Conservation (phyloP, 2,888 invertebrate genomes). For the Tortrix viridana region DNA sequence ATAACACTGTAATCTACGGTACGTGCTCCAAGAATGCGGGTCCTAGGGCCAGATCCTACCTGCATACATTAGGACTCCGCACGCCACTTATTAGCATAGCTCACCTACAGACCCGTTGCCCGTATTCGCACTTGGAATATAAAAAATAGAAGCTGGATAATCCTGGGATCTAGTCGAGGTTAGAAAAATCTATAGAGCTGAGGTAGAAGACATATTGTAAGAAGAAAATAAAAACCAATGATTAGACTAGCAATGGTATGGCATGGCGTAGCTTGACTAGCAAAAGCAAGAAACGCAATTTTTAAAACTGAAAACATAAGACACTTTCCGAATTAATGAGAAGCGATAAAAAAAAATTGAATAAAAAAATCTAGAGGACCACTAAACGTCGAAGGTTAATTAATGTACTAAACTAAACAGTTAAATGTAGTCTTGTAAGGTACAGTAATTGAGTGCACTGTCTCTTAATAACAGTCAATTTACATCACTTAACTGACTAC, state of each 20-base stretch:
- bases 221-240: too few species aligned
- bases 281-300: too few species aligned
- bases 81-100: conserved; percentile 63
- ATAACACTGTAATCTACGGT: conserved; percentile 32
- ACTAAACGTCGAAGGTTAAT: not conserved
- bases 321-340: too few species aligned
- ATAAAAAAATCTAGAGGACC: too few species aligned
- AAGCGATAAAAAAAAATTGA: too few species aligned
- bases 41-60: conserved; percentile 58
- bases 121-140: conserved; percentile 77
- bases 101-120: conserved; percentile 84
- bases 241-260: too few species aligned
- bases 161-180: conserved; percentile 73
- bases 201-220: not conserved
- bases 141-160: conserved; percentile 78
- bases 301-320: too few species aligned
- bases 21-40: conserved; percentile 43
- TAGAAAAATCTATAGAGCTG: conserved; percentile 57
- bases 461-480: conserved; percentile 21
- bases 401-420: not conserved
- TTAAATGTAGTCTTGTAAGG: not conserved
- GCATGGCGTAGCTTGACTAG: too few species aligned
- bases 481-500: conserved; percentile 17
- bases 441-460: conserved; percentile 5
- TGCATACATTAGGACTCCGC: conserved; percentile 78